A percentile compares a stretch with the other conserved stretches of the same genome.
Evolutionary conservation across 2,113 vertebrate species (phyloP).

Genomic region (Rattus norvegicus): DNA sequence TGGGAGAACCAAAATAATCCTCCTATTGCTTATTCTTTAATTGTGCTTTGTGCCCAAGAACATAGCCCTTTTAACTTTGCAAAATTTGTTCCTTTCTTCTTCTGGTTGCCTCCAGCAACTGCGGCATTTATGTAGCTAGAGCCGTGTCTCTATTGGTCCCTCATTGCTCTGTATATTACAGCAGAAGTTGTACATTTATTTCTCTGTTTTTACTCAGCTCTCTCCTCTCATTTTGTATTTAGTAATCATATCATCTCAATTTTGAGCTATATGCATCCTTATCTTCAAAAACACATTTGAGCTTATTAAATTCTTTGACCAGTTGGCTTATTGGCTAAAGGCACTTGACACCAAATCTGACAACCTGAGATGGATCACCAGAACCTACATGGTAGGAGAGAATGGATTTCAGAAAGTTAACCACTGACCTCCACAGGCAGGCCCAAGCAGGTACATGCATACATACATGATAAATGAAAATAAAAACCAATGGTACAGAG

Average conservation of each 20-base stretch:
- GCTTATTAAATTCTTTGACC: background rate
- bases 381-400: background rate
- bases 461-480: background rate
- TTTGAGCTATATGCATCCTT: conserved; percentile 2
- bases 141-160: background rate
- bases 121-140: conserved; percentile 34
- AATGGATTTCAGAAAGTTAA: background rate
- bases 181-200: conserved; percentile 23
- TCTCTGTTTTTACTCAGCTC: conserved; percentile 10
- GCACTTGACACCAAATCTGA: background rate
- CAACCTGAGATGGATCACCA: background rate
- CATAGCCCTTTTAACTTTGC: background rate
- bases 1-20: background rate
- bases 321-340: background rate
- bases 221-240: background rate
- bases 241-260: background rate
- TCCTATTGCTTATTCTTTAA: background rate
- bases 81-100: background rate
- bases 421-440: background rate
- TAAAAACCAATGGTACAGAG: background rate
- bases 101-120: background rate
- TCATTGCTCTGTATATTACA: conserved; percentile 1
- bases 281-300: conserved; percentile 6
- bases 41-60: background rate
- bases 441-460: background rate